Evolutionary conservation across 2,888 invertebrate genomes (phyloP).

Genomic region (Plebejus argus): DNA sequence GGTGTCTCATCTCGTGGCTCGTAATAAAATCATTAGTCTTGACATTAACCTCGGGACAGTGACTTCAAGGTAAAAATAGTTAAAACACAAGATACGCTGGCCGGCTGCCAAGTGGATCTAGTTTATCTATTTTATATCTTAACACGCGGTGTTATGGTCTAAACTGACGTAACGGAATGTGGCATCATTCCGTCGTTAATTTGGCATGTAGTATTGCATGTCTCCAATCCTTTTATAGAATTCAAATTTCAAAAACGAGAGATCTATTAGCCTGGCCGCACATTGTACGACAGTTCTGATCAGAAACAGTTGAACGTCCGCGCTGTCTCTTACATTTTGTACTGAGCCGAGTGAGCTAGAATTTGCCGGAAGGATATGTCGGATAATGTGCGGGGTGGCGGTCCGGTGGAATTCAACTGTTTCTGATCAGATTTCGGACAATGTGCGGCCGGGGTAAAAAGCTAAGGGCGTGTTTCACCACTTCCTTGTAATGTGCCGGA

Average conservation of each 20-base stretch:
- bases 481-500: too few relatives aligned
- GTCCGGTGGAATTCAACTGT: too few relatives aligned
- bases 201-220: constrained; percentile 22
- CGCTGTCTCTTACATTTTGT: too few relatives aligned
- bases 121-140: background rate
- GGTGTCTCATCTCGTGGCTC: background rate
- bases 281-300: too few relatives aligned
- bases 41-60: constrained; percentile 34
- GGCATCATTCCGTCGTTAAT: constrained; percentile 23
- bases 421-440: too few relatives aligned
- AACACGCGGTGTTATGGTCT: background rate
- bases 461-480: too few relatives aligned
- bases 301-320: too few relatives aligned
- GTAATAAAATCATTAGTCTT: constrained; percentile 25
- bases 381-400: too few relatives aligned
- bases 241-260: background rate
- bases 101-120: constrained; percentile 40
- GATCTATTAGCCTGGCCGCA: too few relatives aligned
- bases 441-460: too few relatives aligned
- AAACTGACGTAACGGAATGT: background rate
- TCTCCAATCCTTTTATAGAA: constrained; percentile 25
- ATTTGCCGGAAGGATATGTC: too few relatives aligned
- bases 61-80: constrained; percentile 48
- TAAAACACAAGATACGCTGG: constrained; percentile 47
- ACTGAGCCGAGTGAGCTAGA: too few relatives aligned